Percentiles rank a stretch among this genome's conserved stretches.
Conservation (phyloP, 2,113 vertebrate genomes). For the Corapipo altera region DNA sequence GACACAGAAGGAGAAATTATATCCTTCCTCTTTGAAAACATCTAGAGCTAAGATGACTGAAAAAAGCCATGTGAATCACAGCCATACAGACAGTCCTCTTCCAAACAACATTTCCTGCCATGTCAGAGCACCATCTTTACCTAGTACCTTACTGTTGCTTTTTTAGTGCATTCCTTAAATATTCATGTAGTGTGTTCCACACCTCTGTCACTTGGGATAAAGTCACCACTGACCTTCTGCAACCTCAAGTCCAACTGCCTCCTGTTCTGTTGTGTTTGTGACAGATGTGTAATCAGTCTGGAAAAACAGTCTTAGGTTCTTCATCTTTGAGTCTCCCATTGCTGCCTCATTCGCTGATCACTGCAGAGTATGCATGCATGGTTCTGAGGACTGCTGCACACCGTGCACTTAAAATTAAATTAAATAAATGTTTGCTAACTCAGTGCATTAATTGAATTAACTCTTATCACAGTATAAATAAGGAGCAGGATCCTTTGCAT, state of each 20-base stretch:
- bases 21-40: neutral
- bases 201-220: neutral
- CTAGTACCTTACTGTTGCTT: neutral
- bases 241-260: neutral
- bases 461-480: neutral
- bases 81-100: neutral
- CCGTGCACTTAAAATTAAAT: neutral
- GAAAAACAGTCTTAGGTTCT: neutral
- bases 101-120: neutral
- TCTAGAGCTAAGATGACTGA: neutral
- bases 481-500: neutral
- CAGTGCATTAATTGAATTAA: neutral
- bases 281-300: neutral
- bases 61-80: neutral
- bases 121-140: neutral
- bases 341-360: neutral
- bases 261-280: neutral
- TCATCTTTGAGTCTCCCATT: neutral
- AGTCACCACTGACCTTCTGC: neutral
- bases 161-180: neutral
- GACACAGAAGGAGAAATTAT: neutral
- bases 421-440: neutral
- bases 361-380: fast-evolving
- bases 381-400: neutral
- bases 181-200: neutral